These are phyloP conservation scores for Dryocosmus kuriphilus DNA, from an alignment of 2,888 invertebrate genomes.

Conservation along the genomic window DNA sequence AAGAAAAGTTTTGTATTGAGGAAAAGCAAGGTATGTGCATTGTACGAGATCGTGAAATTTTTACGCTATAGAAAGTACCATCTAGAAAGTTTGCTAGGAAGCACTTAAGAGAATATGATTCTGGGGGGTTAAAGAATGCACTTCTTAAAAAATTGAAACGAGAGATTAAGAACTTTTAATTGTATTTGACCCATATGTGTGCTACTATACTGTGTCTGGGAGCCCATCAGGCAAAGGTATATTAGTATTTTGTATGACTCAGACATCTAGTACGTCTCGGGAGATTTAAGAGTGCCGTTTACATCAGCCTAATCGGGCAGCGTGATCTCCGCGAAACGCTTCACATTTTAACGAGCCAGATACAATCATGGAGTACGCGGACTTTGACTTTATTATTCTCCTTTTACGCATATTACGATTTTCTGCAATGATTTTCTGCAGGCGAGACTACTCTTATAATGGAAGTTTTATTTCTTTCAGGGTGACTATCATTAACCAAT, in stretches of 20 bases:
- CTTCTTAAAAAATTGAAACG: background rate
- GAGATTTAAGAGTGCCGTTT: constrained; percentile 37
- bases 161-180: constrained; percentile 29
- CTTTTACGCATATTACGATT: constrained; percentile 33
- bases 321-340: constrained; percentile 29
- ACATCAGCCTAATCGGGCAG: constrained; percentile 21
- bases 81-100: constrained; percentile 9
- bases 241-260: constrained; percentile 5
- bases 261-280: constrained; percentile 24
- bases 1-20: background rate
- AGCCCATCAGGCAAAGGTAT: constrained; percentile 12
- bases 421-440: background rate
- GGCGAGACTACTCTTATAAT: background rate
- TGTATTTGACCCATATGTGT: constrained; percentile 39
- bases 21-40: constrained; percentile 7
- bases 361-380: constrained; percentile 14
- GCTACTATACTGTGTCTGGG: constrained; percentile 25
- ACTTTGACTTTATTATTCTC: constrained; percentile 17
- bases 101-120: background rate
- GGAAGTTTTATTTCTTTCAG: background rate
- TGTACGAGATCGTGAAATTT: constrained; percentile 13
- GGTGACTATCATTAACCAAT: background rate
- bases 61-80: constrained; percentile 2
- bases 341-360: constrained; percentile 37
- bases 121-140: constrained; percentile 6